Percentiles rank a stretch among this genome's conserved stretches.
Evolutionary conservation across 1,140 invertebrate genomes (phyloP).

Genomic region (Ladona fulva): DNA sequence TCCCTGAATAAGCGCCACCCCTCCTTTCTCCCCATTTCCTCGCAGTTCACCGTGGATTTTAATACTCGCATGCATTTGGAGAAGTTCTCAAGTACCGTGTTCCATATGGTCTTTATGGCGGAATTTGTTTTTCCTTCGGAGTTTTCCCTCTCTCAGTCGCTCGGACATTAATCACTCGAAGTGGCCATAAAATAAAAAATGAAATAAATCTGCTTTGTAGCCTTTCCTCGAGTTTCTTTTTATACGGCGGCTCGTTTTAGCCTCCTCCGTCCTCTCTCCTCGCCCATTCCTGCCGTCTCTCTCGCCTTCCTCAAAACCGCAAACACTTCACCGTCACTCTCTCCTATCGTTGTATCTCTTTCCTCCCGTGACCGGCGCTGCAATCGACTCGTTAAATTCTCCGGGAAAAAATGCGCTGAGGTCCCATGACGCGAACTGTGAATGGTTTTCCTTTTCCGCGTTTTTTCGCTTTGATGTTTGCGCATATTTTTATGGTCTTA

Average conservation of each 20-base stretch:
- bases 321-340: background rate
- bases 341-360: background rate
- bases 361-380: background rate
- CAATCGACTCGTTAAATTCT: too few species aligned
- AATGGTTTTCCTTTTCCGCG: too few species aligned
- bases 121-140: background rate
- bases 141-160: background rate
- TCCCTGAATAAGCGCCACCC: background rate
- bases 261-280: background rate
- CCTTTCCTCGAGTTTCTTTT: slow-evolving; percentile 5
- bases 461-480: too few species aligned
- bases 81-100: background rate
- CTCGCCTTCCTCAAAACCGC: background rate
- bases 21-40: background rate
- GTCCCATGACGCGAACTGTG: too few species aligned
- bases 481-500: too few species aligned
- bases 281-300: too few species aligned
- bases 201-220: slow-evolving; percentile 6
- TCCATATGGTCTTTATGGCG: slow-evolving; percentile 1
- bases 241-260: background rate
- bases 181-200: slow-evolving; percentile 3
- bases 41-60: background rate
- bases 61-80: background rate
- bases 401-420: too few species aligned
- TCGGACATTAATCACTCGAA: background rate